A percentile compares a stretch with the other conserved stretches of the same genome.
These are phyloP conservation scores for Lottia gigantea DNA, from an alignment of 2,888 invertebrate genomes.

Conservation along the genomic window DNA sequence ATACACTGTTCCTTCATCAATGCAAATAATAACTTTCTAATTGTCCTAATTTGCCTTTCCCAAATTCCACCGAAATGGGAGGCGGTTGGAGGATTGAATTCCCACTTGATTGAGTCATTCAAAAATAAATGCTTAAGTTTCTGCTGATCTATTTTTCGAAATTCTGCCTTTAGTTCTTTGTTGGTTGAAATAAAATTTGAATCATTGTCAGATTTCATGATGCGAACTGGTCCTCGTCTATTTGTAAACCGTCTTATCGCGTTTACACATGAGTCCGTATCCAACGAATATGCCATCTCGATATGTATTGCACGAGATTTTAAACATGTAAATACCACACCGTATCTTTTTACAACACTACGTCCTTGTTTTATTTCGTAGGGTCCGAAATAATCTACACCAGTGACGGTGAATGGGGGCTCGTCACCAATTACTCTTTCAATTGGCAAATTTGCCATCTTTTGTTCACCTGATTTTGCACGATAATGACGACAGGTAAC, in stretches of 20 bases:
- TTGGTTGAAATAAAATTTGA: slow-evolving; percentile 30
- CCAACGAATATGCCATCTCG: too few relatives aligned
- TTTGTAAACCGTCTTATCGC: slow-evolving; percentile 25
- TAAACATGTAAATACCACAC: slow-evolving; percentile 29
- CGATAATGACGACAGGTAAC: slow-evolving; percentile 6
- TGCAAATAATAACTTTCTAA: slow-evolving; percentile 23
- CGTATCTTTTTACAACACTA: slow-evolving; percentile 19
- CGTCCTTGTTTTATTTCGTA: slow-evolving; percentile 27
- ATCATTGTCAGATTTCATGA: slow-evolving; percentile 27
- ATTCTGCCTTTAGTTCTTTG: slow-evolving; percentile 21
- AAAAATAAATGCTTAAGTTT: slow-evolving; percentile 22
- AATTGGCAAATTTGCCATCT: slow-evolving; percentile 16
- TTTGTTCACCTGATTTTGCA: background rate
- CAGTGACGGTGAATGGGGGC: slow-evolving; percentile 19
- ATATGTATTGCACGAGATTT: slow-evolving; percentile 25
- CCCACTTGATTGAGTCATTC: slow-evolving; percentile 26
- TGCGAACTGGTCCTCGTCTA: slow-evolving; percentile 19
- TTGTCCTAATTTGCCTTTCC: slow-evolving; percentile 33
- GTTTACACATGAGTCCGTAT: slow-evolving; percentile 20
- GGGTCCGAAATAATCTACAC: slow-evolving; percentile 29
- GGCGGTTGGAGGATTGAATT: slow-evolving; percentile 31
- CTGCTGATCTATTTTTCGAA: slow-evolving; percentile 23
- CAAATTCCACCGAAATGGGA: slow-evolving; percentile 35
- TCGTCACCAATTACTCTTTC: slow-evolving; percentile 17
- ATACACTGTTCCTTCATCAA: slow-evolving; percentile 22